Evolutionary conservation across 2,113 vertebrate species (phyloP).

Genomic region (Dromaius novaehollandiae): DNA sequence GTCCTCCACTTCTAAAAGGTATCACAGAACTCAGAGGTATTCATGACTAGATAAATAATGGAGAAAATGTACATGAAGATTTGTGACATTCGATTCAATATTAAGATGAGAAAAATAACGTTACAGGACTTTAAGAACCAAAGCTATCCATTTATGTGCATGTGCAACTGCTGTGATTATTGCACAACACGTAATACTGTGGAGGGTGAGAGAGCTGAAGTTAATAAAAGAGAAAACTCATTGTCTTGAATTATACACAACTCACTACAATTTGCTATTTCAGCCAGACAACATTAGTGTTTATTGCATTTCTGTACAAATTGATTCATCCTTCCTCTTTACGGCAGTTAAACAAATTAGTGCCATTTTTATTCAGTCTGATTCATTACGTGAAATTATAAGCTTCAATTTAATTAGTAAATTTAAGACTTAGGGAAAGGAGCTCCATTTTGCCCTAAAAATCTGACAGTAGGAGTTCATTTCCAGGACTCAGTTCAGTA

Average conservation of each 20-base stretch:
- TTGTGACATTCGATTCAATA: accelerated
- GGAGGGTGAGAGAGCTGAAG: background rate
- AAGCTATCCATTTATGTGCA: background rate
- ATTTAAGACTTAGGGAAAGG: background rate
- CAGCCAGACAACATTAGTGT: background rate
- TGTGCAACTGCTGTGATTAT: accelerated
- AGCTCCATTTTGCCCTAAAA: background rate
- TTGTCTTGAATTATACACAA: background rate
- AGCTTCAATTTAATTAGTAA: background rate
- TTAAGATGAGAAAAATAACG: accelerated
- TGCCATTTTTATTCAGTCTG: accelerated
- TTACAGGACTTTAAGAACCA: background rate
- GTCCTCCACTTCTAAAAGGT: background rate
- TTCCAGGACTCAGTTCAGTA: background rate
- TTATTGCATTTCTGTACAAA: background rate
- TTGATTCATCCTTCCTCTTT: background rate
- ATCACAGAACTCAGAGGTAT: accelerated
- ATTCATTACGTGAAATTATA: background rate
- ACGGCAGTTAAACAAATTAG: background rate
- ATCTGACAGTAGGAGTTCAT: background rate
- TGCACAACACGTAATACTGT: background rate
- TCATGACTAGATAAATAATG: accelerated
- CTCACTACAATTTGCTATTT: background rate
- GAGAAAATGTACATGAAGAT: accelerated
- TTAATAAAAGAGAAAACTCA: background rate